Evolutionary conservation across 1,140 invertebrate genomes (phyloP).

Genomic region (Solenopsis fugax): DNA sequence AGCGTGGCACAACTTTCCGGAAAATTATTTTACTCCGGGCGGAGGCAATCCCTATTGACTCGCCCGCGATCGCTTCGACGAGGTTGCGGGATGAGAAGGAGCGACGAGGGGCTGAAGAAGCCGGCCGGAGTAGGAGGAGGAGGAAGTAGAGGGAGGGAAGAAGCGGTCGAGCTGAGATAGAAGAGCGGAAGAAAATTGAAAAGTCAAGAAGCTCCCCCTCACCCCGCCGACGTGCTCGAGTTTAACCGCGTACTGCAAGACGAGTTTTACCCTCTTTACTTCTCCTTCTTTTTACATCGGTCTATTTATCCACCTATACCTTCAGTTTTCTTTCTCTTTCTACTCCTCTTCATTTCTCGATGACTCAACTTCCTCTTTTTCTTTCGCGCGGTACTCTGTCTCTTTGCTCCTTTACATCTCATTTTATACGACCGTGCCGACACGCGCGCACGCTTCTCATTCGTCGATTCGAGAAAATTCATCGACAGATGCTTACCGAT

Average conservation of each 20-base stretch:
- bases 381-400: slow-evolving; percentile 4
- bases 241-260: slow-evolving; percentile 72
- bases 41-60: slow-evolving; percentile 65
- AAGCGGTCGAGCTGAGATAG: slow-evolving; percentile 31
- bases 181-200: slow-evolving; percentile 75
- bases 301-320: slow-evolving; percentile 61
- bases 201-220: slow-evolving; percentile 73
- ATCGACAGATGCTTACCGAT: background rate
- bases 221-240: slow-evolving; percentile 49
- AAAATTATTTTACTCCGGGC: slow-evolving; percentile 66
- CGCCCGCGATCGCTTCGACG: slow-evolving; percentile 57
- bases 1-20: slow-evolving; percentile 64
- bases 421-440: slow-evolving; percentile 25
- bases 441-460: slow-evolving; percentile 38
- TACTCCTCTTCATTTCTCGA: slow-evolving; percentile 4
- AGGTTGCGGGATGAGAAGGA: slow-evolving; percentile 16
- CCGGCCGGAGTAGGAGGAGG: background rate
- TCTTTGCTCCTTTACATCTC: slow-evolving; percentile 60
- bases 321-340: slow-evolving; percentile 46
- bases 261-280: slow-evolving; percentile 56
- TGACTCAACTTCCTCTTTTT: slow-evolving; percentile 13
- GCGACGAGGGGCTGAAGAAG: background rate
- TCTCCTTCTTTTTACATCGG: slow-evolving; percentile 54
- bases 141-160: background rate
- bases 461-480: slow-evolving; percentile 45